Evolutionary conservation across 2,888 invertebrate species (phyloP), one percentile per base, ranked within the genome.

Genomic region (Cheilosia urbana): DNA sequence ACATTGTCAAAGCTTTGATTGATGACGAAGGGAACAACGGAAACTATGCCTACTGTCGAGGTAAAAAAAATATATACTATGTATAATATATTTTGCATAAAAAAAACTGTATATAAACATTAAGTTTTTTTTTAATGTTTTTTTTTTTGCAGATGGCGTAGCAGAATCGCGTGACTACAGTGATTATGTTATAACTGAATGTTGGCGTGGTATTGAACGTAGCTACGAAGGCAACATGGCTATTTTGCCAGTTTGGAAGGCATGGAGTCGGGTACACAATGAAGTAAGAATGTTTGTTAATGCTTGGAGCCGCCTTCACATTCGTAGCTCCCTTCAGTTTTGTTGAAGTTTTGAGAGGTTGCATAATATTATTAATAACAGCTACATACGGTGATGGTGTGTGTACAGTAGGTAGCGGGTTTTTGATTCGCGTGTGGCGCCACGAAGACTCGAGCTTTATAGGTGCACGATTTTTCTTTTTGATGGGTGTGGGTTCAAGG

Each of bases 191-290:
- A 94, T 96, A 89, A 95, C 96, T 47, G 96, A 96, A 92, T 92
- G 96, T 90, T 95, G 96, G 96, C 93, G 96, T 90, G 95, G 96
- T 88, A 95, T 97, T 77, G 96, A 96, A 92, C 94, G 91, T 83
- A 90, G 90, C 90, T 91, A 91, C 87, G 91, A 91, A 81, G 95
- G 95, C 37, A 94, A 95, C 88, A 95, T 96, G 62, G 94, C 95
- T 76, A 96, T 97, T 85, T 93, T 96, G 76, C 96, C 96, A 89
- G 95, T 97, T 65, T 94, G 96, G 93, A 95, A 95, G 82, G 96
- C 96, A 30, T 97, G 97, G 97, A 96, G 96, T 75, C 94, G 94
- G 88, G 95, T 95, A 93, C 91, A 94, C 92, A 93, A 93, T 89
- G 95, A 95, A 91, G 95, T 94, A 92, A 91, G 91, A 88, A 73